A percentile compares a stretch with the other conserved stretches of the same genome.
Evolutionary conservation across 2,797 vertebrate genomes (phyloP).

Genomic region (Sebastes dallii): DNA sequence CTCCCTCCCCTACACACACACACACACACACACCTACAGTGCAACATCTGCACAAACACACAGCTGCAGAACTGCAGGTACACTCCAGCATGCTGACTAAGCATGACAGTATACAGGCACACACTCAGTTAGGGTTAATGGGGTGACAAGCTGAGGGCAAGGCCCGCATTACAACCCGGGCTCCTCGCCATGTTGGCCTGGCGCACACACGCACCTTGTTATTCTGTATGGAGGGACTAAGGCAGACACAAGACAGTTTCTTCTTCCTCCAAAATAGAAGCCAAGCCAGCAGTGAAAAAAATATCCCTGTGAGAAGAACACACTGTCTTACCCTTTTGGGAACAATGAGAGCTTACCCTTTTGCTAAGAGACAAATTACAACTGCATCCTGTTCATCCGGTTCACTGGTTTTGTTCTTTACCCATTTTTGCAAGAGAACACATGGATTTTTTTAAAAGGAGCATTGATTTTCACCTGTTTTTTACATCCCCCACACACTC

Average conservation of each 20-base stretch:
- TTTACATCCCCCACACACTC: not conserved
- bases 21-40: not conserved
- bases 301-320: not conserved
- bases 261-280: not conserved
- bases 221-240: not conserved
- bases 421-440: not conserved
- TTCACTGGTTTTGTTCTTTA: not conserved
- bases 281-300: not conserved
- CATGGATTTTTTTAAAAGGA: not conserved
- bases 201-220: not conserved
- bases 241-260: not conserved
- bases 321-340: not conserved
- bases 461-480: not conserved
- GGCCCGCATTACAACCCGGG: slow-evolving; percentile 40
- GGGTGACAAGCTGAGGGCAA: slow-evolving; percentile 41
- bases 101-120: slow-evolving; percentile 19
- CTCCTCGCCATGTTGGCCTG: slow-evolving; percentile 21
- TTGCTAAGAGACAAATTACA: not conserved
- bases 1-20: not conserved
- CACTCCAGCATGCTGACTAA: slow-evolving; percentile 52
- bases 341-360: not conserved
- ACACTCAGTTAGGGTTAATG: slow-evolving; percentile 52
- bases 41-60: not conserved
- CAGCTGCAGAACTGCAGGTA: not conserved
- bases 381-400: not conserved